Evolutionary conservation across 1,140 invertebrate species (phyloP).

Genomic region (Zaprionus vittiger): DNA sequence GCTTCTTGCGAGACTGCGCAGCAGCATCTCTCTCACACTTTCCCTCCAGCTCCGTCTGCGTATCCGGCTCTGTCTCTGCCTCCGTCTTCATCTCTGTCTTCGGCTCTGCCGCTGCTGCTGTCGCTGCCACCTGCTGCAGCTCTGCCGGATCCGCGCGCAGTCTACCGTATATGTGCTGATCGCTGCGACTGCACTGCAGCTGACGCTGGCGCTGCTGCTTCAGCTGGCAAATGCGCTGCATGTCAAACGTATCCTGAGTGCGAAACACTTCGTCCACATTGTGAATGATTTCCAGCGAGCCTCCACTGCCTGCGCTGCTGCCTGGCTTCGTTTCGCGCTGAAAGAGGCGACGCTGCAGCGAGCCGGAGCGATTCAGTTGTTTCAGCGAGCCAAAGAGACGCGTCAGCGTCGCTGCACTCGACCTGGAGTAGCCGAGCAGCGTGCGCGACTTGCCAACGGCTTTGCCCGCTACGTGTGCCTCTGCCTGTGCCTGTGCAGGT

Average conservation of each 20-base stretch:
- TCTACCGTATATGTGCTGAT: slow-evolving; percentile 78
- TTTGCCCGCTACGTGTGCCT: slow-evolving; percentile 15
- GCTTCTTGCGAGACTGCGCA: slow-evolving; percentile 35
- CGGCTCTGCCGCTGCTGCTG: not conserved
- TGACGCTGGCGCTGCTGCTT: slow-evolving; percentile 50
- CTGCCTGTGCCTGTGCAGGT: not conserved
- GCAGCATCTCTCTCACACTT: no score
- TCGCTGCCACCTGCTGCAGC: not conserved
- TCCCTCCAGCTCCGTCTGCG: not conserved
- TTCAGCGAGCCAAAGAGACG: slow-evolving; percentile 73
- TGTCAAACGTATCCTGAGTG: slow-evolving; percentile 77
- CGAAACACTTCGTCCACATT: slow-evolving; percentile 79
- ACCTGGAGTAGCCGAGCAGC: slow-evolving; percentile 61
- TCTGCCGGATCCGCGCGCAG: slow-evolving; percentile 32
- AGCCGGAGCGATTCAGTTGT: slow-evolving; percentile 66
- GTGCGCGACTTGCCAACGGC: slow-evolving; percentile 53
- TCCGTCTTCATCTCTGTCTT: not conserved
- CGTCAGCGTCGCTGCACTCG: slow-evolving; percentile 64
- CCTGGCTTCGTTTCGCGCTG: slow-evolving; percentile 16
- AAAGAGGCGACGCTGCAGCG: slow-evolving; percentile 57
- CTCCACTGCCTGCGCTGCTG: slow-evolving; percentile 17
- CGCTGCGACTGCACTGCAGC: slow-evolving; percentile 66
- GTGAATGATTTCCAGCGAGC: slow-evolving; percentile 76
- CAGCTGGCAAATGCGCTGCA: slow-evolving; percentile 73
- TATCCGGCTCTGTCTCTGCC: not conserved